phyloP scores from a whole-genome alignment of 2,888 invertebrate species.

The Dynastes hyllus region DNA sequence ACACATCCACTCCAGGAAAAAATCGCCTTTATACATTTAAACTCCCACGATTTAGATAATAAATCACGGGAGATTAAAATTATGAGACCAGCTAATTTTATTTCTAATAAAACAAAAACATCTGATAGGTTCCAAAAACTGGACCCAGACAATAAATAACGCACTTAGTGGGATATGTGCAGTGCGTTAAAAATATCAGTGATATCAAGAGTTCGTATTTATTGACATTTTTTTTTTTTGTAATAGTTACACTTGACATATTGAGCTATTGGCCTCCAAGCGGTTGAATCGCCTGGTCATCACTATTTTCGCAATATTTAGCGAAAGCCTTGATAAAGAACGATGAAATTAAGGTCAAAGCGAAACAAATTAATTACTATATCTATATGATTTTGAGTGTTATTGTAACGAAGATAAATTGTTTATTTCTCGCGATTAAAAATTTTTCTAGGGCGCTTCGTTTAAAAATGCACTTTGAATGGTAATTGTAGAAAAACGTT shows the following conservation, averaged over 20 bases:
- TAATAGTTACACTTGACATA: conserved; percentile 2
- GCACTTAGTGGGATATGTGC: background rate
- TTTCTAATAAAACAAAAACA: conserved; percentile 7
- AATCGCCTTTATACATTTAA: background rate
- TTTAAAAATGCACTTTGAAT: no score
- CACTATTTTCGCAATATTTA: background rate
- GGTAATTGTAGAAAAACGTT: no score
- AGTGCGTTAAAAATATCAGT: conserved; percentile 11
- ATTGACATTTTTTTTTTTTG: conserved; percentile 3
- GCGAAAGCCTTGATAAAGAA: conserved; percentile 27
- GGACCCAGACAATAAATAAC: background rate
- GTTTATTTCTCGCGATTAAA: background rate
- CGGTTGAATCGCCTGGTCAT: background rate
- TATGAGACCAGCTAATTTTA: conserved; percentile 8
- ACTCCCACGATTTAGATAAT: conserved; percentile 15
- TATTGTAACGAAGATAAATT: background rate
- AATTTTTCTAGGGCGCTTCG: background rate
- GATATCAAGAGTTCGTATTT: background rate
- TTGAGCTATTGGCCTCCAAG: background rate
- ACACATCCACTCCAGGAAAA: no score
- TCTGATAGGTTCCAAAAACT: background rate
- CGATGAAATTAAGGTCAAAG: conserved; percentile 33
- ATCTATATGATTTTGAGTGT: background rate
- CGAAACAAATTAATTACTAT: conserved; percentile 26
- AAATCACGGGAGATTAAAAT: conserved; percentile 15